Evolutionary conservation across 2,113 vertebrate genomes (phyloP), one percentile per base, ranked within the genome.

Genomic region (Saccopteryx leptura): DNA sequence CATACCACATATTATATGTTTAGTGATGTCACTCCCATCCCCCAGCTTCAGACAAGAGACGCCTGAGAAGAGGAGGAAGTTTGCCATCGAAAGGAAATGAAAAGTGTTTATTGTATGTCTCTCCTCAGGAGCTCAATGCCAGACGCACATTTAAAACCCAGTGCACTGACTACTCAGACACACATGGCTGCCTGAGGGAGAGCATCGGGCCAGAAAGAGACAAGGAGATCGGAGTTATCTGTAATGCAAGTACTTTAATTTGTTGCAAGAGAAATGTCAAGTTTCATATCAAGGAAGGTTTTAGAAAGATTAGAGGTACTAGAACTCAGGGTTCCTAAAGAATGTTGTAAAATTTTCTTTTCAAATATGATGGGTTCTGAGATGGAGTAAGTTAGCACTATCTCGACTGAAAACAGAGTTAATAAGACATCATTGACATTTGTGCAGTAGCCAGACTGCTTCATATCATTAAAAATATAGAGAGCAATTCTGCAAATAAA

Each of bases 241-340:
- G 28, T 75, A 71, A 76, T 39, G 75, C n/a, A n/a, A 75, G 50
- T 89, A 33, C 63, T 96, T 68, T 33, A 13, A 93, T 88, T 80
- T 28, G 26, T 74, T 76, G 58, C 26, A 90, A 93, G 56, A 65
- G 31, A 69, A 79, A 93, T 19, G 68, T 89, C 28, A 83, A 39
- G 10, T 61, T 88, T 61, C 75, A 71, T 0, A 56, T 33, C 66
- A 74, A 83, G 85, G 24, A 85, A 5, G 61, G 61, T 80, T 84
- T 95, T n/a, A 65, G 23, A 39, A 66, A 83, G 31, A 78, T 66
- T 60, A 61, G 56, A 91, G 48, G 7, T 50, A 26, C 17, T n/a
- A 26, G 48, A 39, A 39, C 75, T 46, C 19, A 61, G 8, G 58
- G 8, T 28, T 61, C 58, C 7, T 63, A 61, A 78, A 69, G 50